Evolutionary conservation across 2,888 invertebrate species (phyloP).

Genomic region (Sycophila texana): DNA sequence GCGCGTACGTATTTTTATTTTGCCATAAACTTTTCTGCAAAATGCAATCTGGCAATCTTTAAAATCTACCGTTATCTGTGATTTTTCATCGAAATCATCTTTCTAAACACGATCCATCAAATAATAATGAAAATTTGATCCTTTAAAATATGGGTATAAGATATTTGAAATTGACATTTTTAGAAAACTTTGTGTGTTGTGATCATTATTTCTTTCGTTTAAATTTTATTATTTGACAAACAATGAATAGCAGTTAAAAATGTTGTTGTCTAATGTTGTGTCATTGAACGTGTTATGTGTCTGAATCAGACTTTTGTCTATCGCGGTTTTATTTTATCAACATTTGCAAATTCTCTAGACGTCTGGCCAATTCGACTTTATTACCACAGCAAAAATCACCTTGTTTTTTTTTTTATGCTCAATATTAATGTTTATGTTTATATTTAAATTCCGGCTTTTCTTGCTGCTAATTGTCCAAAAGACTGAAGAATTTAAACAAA

Average conservation of each 20-base stretch:
- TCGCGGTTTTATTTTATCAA: conserved; percentile 30
- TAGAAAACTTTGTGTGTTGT: background rate
- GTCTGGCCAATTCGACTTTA: conserved; percentile 35
- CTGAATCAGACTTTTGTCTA: conserved; percentile 48
- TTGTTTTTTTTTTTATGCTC: background rate
- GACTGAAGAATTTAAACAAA: conserved; percentile 49
- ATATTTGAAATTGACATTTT: too few relatives aligned
- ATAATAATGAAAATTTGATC: too few relatives aligned
- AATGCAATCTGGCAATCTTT: too few relatives aligned
- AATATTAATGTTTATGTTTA: background rate
- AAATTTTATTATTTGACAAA: conserved; percentile 36
- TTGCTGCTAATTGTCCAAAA: conserved; percentile 38
- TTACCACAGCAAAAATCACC: conserved; percentile 41
- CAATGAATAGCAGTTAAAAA: conserved; percentile 1
- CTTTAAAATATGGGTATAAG: too few relatives aligned
- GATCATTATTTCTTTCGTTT: background rate
- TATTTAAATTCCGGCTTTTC: conserved; percentile 41
- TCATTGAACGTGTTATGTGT: conserved; percentile 45
- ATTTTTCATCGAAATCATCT: too few relatives aligned
- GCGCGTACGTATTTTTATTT: background rate
- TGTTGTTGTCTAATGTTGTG: conserved; percentile 31
- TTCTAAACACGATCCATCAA: too few relatives aligned
- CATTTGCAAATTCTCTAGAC: conserved; percentile 52
- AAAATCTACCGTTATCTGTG: too few relatives aligned
- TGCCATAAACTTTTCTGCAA: background rate